Evolutionary conservation across 2,888 invertebrate species (phyloP), one percentile per base, ranked within the genome.

Genomic region (Oegoconia quadripuncta): DNA sequence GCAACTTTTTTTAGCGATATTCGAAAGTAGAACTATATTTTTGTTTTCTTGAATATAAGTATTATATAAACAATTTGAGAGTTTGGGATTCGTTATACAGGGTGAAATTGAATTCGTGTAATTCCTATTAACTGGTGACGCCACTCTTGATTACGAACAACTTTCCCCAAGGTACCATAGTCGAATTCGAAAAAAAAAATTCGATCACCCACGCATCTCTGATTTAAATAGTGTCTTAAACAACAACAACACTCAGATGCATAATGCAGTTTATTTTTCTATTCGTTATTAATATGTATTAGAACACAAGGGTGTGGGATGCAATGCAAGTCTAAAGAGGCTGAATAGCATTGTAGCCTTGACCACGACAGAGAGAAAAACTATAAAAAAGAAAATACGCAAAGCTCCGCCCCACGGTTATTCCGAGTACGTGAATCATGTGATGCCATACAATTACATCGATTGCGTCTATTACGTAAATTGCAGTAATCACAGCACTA

Each of bases 251-350:
- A 46, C 31, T 17, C 26, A 42, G 43, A 52, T 62, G 53, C 52
- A 59, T 63, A 44, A 64, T 62, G 55, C 52, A 59, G 41, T 50
- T 35, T 49, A 51, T 39, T 59, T 61, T 56, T 60, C 59, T 65
- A 70, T 69, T 65, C 68, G 54, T 46, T 43, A 58, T 72, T 52
- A 65, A 72, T 65, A 69, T 69, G 57, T 66, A 74, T 67, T 51
- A 57, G 42, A 44, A 50, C 37, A 30, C 48, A 53, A 57, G 57
- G 55, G 51, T 5, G 27, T 27, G 27, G 9, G 42, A 50, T 42
- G 37, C 50, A 47, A 32, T 50, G 46, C 40, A 52, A 38, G 34
- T 41, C 32, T 31, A 36, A 41, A 23, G 30, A 42, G 39, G 39
- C 45, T 39, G 44, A 37, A 45, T 41, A 38, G 15, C 34, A 16